Conservation (phyloP, 2,797 vertebrate genomes). For the Enteromius radiatus region DNA sequence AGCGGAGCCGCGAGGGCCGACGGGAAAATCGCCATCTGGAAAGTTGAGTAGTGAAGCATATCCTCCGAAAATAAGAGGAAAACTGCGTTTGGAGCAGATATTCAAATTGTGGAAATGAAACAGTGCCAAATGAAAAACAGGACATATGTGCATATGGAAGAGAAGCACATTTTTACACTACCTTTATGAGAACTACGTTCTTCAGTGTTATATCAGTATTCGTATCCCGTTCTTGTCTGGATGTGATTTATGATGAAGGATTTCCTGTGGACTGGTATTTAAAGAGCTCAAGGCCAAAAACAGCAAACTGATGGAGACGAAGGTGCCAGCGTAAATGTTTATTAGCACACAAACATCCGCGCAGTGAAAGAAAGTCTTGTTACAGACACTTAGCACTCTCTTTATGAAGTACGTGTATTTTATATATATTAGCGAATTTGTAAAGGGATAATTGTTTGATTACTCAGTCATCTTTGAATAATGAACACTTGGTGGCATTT, state of each 20-base stretch:
- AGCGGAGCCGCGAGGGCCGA: slow-evolving; percentile 88
- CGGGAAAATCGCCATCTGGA: slow-evolving; percentile 97
- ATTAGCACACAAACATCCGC: background rate
- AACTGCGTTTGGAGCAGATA: background rate
- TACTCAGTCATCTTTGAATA: background rate
- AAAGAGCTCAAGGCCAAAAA: background rate
- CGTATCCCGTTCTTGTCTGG: background rate
- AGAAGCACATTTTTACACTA: background rate
- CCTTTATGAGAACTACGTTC: background rate
- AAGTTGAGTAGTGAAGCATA: slow-evolving; percentile 80
- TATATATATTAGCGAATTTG: background rate
- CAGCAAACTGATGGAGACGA: background rate
- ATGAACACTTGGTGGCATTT: slow-evolving; percentile 10
- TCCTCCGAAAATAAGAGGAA: background rate
- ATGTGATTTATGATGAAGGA: background rate
- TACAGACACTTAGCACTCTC: background rate
- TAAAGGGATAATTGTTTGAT: background rate
- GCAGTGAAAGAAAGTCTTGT: background rate
- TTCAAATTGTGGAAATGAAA: background rate
- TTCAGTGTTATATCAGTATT: slow-evolving; percentile 36
- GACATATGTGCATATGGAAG: background rate
- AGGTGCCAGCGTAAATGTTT: slow-evolving; percentile 6
- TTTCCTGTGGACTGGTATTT: background rate
- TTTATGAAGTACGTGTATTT: background rate
- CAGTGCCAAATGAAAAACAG: background rate